Conservation (phyloP, 2,113 vertebrate species). For the Hippocampus guttulatus region DNA sequence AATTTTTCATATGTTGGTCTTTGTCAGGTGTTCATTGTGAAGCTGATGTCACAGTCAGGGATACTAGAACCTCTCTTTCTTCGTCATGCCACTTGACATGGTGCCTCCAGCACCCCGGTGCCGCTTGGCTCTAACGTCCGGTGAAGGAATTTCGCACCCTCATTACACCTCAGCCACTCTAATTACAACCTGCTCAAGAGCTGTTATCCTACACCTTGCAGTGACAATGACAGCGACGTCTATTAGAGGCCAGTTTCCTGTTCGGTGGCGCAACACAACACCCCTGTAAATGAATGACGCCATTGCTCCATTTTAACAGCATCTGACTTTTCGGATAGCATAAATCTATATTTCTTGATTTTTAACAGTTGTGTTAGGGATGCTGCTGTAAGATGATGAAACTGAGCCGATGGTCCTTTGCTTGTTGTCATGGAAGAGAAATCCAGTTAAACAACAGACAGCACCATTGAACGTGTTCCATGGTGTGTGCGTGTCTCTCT, state of each 20-base stretch:
- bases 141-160: conserved; percentile 78
- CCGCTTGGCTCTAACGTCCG: conserved; percentile 68
- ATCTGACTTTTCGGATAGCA: conserved; percentile 3
- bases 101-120: conserved; percentile 55
- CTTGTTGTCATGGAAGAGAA: conserved; percentile 52
- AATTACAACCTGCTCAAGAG: conserved; percentile 81
- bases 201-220: conserved; percentile 76
- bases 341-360: conserved; percentile 11
- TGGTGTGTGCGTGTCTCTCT: conserved; percentile 35
- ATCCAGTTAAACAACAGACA: conserved; percentile 66
- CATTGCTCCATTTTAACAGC: conserved; percentile 21
- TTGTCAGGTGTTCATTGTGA: conserved; percentile 8
- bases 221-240: conserved; percentile 74
- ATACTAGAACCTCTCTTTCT: conserved; percentile 17
- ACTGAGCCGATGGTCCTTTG: conserved; percentile 46
- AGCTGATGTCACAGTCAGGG: conserved; percentile 22
- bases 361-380: conserved; percentile 18
- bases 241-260: conserved; percentile 65
- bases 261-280: conserved; percentile 68
- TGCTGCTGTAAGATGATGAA: conserved; percentile 49
- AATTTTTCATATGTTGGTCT: background rate
- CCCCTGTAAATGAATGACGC: conserved; percentile 72
- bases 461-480: conserved; percentile 57
- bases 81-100: conserved; percentile 17
- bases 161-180: conserved; percentile 80